Base-by-base conservation (phyloP, 1,140 invertebrate species). In the Tetramorium alpestre region DNA sequence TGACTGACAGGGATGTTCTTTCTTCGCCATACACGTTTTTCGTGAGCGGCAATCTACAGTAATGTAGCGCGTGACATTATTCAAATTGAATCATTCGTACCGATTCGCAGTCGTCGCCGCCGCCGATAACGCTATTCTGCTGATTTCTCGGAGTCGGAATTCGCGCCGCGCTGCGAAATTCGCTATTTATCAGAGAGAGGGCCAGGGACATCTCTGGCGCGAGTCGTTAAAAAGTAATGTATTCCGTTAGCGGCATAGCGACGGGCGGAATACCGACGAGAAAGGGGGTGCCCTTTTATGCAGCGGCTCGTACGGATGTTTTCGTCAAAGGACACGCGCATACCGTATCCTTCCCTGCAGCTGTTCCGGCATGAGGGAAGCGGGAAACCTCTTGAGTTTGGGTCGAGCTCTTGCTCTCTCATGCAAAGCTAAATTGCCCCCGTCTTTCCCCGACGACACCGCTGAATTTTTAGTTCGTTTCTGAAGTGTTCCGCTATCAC, bases 171-270 rank as follows among this genome's bases (percentile, higher is more conserved):
- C 54, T 58, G 67, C 33, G 70, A 82, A 82, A 82, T 82, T 82
- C 41, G 38, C 80, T 72, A 84, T 84, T 84, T 73, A 62, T 56
- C 54, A 16, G 49, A 58, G 49, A 58, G 67, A 28, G 28, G 51
- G 54, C 41, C 38, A 58, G 67, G 67, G 16, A 82, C 80, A 16
- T 82, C 44, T 73, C 54, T 25, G 41, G 49, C 44, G 80, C 69
- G 54, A 69, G 54, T 77, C 69, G 72, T 90, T 77, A 89, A 56
- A 85, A 69, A 90, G 64, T 90, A 90, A 90, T 73, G 85, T 89
- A 90, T 90, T 90, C 89, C 77, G 89, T 89, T 87, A 80, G 87
- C 67, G 13, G 75, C 25, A 44, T n/a, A 64, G 58, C 33, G 33
- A 11, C 54, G 67, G 51, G 47, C 44, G 67, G 75, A 86, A 85